phyloP scores from a whole-genome alignment of 1,140 invertebrate genomes.

The Leptinotarsa defecta region DNA sequence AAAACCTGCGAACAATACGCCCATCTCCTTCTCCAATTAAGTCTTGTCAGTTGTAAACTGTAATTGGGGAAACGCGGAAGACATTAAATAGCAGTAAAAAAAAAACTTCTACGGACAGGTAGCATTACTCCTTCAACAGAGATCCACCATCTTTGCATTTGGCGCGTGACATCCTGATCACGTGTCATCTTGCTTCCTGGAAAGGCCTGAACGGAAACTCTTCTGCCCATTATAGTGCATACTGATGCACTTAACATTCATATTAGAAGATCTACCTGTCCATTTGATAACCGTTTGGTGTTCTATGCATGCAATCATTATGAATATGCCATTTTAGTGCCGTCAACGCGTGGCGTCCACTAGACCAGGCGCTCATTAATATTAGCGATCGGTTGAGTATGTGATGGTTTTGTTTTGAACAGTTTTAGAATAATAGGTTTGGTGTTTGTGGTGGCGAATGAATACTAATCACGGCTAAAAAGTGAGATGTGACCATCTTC shows the following conservation, averaged over 20 bases:
- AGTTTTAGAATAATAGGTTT: too few relatives aligned
- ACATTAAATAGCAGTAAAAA: conserved; percentile 14
- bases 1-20: too few relatives aligned
- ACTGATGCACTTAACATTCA: conserved; percentile 35
- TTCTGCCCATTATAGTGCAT: conserved; percentile 28
- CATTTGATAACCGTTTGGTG: conserved; percentile 10
- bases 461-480: too few relatives aligned
- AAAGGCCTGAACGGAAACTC: conserved; percentile 37
- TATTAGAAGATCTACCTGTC: conserved; percentile 24
- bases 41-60: not conserved
- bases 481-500: too few relatives aligned
- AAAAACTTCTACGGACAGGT: conserved; percentile 10
- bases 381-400: too few relatives aligned
- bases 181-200: conserved; percentile 40
- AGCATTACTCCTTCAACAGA: conserved; percentile 4
- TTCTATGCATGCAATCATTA: not conserved
- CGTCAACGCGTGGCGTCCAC: not conserved
- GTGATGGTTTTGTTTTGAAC: too few relatives aligned
- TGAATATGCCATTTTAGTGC: not conserved
- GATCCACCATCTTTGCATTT: conserved; percentile 2
- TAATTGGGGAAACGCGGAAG: conserved; percentile 10
- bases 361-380: not conserved
- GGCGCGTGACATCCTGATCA: conserved; percentile 32
- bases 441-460: too few relatives aligned
- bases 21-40: not conserved